Evolutionary conservation across 2,888 invertebrate species (phyloP), one percentile per base, ranked within the genome.

Genomic region (Epistrophe grossulariae): DNA sequence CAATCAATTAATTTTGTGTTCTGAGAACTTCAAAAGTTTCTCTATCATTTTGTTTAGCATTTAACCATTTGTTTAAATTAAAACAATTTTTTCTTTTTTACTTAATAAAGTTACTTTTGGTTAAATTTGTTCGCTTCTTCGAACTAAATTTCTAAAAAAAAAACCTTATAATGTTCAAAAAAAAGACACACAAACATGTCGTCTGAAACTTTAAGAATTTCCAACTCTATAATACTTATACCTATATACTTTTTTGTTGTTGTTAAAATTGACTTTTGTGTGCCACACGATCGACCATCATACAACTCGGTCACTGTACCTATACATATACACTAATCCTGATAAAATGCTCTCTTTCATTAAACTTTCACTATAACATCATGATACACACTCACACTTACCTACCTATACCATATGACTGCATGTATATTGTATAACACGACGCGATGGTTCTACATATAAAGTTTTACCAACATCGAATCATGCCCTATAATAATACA

Each of bases 381-480:
- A 60, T 38, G 15, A 62, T 24, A 62, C 40, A 43, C 15, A 40
- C 24, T 62, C 19, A 13, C 19, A 60, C 38, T 17, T 35, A 35
- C 4, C 6, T 35, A 8, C 8, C 8, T 15, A 31, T 60, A 28
- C 13, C 15, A 17, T 19, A 15, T 40, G 24, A 11, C 43, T 45
- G n/a, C 45, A 45, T 45, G 45, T 45, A 45, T n/a, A n/a, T 9
- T 0, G 5, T 31, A 31, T 24, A 24, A 24, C 31, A 7, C 8
- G 9, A 45, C n/a, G 17, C 31, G 9, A n/a, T 28, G 28, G 19
- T 57, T 31, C 45, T 31, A 31, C n/a, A n/a, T 31, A 31, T 31
- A 52, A 68, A 74, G 52, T 68, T 77, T 59, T 70, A 76, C 70
- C 57, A 66, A 57, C 82, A 72, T 72, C 64, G 57, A 82, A 77